phyloP scores from a whole-genome alignment of 2,113 vertebrate genomes.

The Arothron firmamentum region DNA sequence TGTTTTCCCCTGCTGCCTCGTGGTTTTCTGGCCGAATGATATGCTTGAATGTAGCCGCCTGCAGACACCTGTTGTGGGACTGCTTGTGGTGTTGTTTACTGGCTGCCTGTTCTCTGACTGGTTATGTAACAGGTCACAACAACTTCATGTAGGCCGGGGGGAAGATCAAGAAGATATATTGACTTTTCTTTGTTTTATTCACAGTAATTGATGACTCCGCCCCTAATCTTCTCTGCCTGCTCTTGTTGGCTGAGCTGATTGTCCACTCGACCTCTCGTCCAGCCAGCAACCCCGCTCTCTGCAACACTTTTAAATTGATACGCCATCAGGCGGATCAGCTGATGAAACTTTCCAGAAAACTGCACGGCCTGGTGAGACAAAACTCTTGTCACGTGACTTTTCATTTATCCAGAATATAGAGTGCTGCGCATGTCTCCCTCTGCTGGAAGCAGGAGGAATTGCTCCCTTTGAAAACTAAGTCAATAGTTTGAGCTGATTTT shows the following conservation, averaged over 20 bases:
- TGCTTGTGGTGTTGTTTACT: background rate
- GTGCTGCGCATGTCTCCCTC: too few species aligned
- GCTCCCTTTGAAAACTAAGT: too few species aligned
- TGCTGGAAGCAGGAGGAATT: too few species aligned
- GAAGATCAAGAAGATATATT: too few species aligned
- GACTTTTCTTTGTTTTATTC: slow-evolving; percentile 4
- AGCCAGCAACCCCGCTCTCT: background rate
- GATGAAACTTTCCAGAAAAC: background rate
- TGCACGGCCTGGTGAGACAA: slow-evolving; percentile 37
- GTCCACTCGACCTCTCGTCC: slow-evolving; percentile 26
- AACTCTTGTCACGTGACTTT: background rate
- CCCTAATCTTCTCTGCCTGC: slow-evolving; percentile 46
- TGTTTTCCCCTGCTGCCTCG: background rate
- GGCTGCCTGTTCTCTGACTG: too few species aligned
- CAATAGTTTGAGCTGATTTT: background rate
- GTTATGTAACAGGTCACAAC: too few species aligned
- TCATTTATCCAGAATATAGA: too few species aligned
- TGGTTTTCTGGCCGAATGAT: background rate
- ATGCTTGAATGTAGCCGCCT: too few species aligned
- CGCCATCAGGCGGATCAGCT: slow-evolving; percentile 26
- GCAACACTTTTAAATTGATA: slow-evolving; percentile 20
- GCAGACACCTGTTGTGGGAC: background rate
- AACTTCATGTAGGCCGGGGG: too few species aligned
- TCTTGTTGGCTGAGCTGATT: slow-evolving; percentile 58
- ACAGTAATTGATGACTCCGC: slow-evolving; percentile 45